Conservation (phyloP, 2,113 vertebrate species). For the Telmatochromis sp. region DNA sequence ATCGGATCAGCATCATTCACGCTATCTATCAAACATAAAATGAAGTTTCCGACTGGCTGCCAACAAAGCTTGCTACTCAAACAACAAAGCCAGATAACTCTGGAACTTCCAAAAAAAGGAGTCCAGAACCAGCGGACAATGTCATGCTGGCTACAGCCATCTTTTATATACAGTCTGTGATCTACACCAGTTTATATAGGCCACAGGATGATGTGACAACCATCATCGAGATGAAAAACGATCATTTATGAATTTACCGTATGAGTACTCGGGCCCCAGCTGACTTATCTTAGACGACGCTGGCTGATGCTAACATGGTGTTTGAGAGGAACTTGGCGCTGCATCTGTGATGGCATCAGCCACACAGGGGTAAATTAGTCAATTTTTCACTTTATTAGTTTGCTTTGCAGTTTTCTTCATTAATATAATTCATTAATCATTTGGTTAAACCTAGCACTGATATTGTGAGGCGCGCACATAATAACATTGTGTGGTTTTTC, state of each 20-base stretch:
- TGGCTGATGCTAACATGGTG: not conserved
- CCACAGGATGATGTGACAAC: not conserved
- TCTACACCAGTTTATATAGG: not conserved
- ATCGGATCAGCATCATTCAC: not conserved
- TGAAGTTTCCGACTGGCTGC: not conserved
- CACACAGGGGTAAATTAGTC: too few relatives aligned
- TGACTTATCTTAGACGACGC: not conserved
- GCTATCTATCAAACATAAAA: not conserved
- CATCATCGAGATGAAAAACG: fast-evolving
- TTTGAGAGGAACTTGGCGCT: not conserved
- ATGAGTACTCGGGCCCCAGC: not conserved
- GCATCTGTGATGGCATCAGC: not conserved
- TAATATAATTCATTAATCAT: too few relatives aligned
- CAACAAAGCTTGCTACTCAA: not conserved
- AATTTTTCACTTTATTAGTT: too few relatives aligned
- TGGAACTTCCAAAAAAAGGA: not conserved
- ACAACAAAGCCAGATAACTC: not conserved
- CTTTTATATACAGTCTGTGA: not conserved
- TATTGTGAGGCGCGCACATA: too few relatives aligned
- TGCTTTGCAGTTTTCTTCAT: too few relatives aligned
- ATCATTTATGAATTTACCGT: not conserved
- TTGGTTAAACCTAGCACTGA: too few relatives aligned
- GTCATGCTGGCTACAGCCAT: not conserved
- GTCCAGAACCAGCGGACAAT: not conserved
- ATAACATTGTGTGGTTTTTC: too few relatives aligned